Conservation (phyloP, 2,797 vertebrate genomes). For the Gymnoscopelus braueri region DNA sequence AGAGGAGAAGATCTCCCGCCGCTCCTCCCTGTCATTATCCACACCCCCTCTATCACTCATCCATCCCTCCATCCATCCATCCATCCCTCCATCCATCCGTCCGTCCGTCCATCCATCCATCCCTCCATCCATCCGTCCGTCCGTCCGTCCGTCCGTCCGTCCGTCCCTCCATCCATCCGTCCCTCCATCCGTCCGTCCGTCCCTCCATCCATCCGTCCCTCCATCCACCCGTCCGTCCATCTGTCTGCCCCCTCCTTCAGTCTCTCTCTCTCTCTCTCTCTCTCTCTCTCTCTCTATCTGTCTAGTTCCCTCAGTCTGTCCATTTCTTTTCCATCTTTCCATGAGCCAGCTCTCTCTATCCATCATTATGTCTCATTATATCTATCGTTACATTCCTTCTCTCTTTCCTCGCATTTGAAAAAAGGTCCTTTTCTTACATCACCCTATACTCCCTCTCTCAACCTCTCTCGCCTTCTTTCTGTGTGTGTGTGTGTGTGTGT, state of each 20-base stretch:
- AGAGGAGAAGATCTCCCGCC: constrained; percentile 2
- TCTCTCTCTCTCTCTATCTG: neutral
- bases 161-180: constrained; percentile 38
- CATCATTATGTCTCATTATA: neutral
- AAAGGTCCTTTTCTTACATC: constrained; percentile 4
- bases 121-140: too few relatives aligned
- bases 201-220: too few relatives aligned
- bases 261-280: neutral
- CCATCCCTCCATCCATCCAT: constrained; percentile 38
- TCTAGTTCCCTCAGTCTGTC: constrained; percentile 11
- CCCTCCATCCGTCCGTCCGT: neutral
- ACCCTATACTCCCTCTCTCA: neutral
- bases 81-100: constrained; percentile 9
- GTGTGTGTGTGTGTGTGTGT: neutral
- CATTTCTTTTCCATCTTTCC: neutral
- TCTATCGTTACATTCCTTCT: neutral
- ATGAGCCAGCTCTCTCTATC: neutral
- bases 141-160: neutral
- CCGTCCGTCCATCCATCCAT: too few relatives aligned
- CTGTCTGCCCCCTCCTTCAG: neutral
- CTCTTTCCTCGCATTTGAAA: neutral
- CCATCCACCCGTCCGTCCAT: too few relatives aligned
- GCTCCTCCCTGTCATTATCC: constrained; percentile 9
- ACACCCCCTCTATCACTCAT: constrained; percentile 23
- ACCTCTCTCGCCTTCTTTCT: neutral